Base-by-base conservation (phyloP, 2,113 vertebrate species). In the Coregonus clupeaformis region DNA sequence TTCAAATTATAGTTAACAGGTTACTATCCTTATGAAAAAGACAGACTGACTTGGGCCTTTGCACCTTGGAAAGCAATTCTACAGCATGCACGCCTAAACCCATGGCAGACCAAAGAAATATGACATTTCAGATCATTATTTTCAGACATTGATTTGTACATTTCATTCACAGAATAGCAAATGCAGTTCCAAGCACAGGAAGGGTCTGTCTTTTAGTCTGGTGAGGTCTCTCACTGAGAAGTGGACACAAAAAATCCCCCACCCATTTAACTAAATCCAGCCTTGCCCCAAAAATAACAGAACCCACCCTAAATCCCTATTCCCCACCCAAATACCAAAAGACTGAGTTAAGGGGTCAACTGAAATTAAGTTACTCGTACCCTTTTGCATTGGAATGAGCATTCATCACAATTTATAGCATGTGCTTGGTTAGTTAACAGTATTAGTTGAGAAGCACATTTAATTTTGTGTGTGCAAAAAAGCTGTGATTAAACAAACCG, bases 71-170 rank as follows among this genome's bases (percentile, higher is more conserved):
- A 92, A 93, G 92, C 96, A 94, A 97, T 96, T 98, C 96, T 98
- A 99, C 95, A 98, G 96, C 97, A 98, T 98, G 98, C 97, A 95
- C 95, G 95, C 97, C 95, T 95, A 97, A 97, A 91, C 87, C 90
- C 82, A 89, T 93, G 91, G 89, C 90, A 89, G 90, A 90, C 89
- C 87, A 91, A 92, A 92, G 87, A 86, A 89, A 77, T 87, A 89
- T 11, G 36, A 92, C 95, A 96, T 95, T 94, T 95, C 93, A 95
- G 95, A 96, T 95, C 92, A 95, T 95, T 96, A 96, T 98, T 98
- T 98, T 95, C 95, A 97, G 96, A 98, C 96, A 96, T 94, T 96
- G 94, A 98, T 97, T 98, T 97, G 94, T 98, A 98, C 96, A 96
- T 96, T 97, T 97, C 96, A 97, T 96, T 97, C 96, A 97, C 95